Evolutionary conservation across 2,888 invertebrate species (phyloP).

Genomic region (Embidobia sp.): DNA sequence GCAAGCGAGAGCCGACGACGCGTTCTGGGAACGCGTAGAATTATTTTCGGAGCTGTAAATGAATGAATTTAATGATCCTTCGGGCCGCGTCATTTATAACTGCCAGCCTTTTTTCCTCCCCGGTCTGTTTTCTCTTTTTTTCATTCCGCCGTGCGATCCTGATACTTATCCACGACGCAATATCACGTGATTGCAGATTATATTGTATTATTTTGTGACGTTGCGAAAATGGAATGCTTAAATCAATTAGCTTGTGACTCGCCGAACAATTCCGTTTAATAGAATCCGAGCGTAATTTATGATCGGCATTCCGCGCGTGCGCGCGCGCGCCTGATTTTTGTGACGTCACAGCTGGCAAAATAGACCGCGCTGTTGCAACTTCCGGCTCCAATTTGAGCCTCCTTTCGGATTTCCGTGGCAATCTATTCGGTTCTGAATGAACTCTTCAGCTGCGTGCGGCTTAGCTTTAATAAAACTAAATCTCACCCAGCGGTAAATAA

Average conservation of each 20-base stretch:
- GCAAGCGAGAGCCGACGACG: constrained; percentile 7
- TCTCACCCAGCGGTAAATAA: too few species aligned
- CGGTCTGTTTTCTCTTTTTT: constrained; percentile 4
- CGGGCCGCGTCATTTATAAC: constrained; percentile 51
- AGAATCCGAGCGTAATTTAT: constrained; percentile 1
- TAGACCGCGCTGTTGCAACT: too few species aligned
- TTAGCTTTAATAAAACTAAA: too few species aligned
- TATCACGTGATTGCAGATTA: constrained; percentile 44
- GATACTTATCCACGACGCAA: constrained; percentile 38
- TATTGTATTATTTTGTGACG: constrained; percentile 35
- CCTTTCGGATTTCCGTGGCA: too few species aligned
- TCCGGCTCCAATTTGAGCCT: too few species aligned
- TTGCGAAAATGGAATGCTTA: constrained; percentile 33
- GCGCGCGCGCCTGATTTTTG: too few species aligned
- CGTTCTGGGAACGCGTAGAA: constrained; percentile 48
- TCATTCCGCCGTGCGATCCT: constrained; percentile 22
- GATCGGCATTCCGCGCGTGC: too few species aligned
- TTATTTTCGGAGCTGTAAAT: constrained; percentile 56
- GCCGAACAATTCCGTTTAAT: constrained; percentile 20
- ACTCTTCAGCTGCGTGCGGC: too few species aligned
- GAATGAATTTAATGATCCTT: constrained; percentile 58
- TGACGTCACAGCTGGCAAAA: too few species aligned
- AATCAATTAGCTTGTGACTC: constrained; percentile 35
- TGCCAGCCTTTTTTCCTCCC: constrained; percentile 15
- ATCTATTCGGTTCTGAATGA: too few species aligned